Conservation (phyloP, 1,140 invertebrate species). For the Zaprionus capensis region DNA sequence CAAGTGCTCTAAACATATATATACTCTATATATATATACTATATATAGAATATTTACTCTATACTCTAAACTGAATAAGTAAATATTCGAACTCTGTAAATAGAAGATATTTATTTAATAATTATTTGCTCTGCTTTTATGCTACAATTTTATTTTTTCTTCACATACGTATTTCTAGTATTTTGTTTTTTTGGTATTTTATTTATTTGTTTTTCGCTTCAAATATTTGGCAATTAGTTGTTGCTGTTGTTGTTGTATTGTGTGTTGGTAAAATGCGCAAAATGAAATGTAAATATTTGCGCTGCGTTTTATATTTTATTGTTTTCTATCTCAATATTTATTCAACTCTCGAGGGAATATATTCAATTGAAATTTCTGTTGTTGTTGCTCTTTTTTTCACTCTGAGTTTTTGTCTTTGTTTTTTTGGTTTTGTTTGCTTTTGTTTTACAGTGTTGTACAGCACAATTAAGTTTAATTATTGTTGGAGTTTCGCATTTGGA, state of each 20-base stretch:
- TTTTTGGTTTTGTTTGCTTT: conserved; percentile 10
- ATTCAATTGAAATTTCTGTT: conserved; percentile 59
- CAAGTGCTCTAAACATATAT: conserved; percentile 37
- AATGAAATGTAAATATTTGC: conserved; percentile 79
- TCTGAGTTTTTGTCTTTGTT: conserved; percentile 5
- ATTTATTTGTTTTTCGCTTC: conserved; percentile 54
- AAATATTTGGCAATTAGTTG: conserved; percentile 82
- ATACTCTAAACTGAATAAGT: conserved; percentile 68
- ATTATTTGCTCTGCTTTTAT: conserved; percentile 61
- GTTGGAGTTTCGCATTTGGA: conserved; percentile 34
- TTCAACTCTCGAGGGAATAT: conserved; percentile 42
- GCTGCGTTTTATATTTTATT: conserved; percentile 40
- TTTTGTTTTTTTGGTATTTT: conserved; percentile 31
- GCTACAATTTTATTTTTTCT: conserved; percentile 30
- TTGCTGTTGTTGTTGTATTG: conserved; percentile 34
- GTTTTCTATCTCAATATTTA: conserved; percentile 47
- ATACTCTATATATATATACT: neutral
- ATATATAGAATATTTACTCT: conserved; percentile 4
- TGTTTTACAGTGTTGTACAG: conserved; percentile 69
- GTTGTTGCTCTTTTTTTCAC: conserved; percentile 8
- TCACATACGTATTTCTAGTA: conserved; percentile 41
- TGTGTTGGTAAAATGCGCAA: conserved; percentile 52
- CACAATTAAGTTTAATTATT: conserved; percentile 79
- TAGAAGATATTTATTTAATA: conserved; percentile 71
- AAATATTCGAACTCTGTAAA: conserved; percentile 69